Base-by-base conservation (phyloP, 2,797 vertebrate genomes). In the Enteromius fasciolatus region DNA sequence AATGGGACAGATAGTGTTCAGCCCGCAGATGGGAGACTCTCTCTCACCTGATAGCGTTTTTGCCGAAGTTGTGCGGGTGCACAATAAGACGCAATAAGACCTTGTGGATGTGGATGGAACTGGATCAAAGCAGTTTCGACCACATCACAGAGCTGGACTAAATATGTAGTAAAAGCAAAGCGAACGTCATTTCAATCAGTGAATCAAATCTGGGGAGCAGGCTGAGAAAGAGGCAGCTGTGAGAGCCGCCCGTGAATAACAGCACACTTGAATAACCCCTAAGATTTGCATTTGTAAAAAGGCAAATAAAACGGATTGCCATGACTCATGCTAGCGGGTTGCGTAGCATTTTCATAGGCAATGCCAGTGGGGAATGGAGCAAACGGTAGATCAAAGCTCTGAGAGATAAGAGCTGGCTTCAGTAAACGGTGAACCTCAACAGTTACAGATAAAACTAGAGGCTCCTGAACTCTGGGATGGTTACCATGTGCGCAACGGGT, bases 281-380 rank as follows among this genome's bases (percentile, higher is more conserved):
- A 28, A 82, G 48, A 77, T 79, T 84, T 74, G 76, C 64, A 52
- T 86, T 84, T 61, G 76, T 66, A 82, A 78, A 28, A 54, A 63
- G 31, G 64, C 64, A 83, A 69, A 83, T 70, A 61, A 83, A 77
- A 48, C 3, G 6, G 52, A 25, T 28, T 59, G 74, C 70, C 70
- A 81, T 68, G 59, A 78, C 81, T 78, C 75, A 79, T 63, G 28
- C 25, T 73, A 46, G 57, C 20, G 6, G 59, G 18, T 39, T 74
- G 68, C 44, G 39, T 20, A 44, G 73, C 66, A 54, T 54, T 75
- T 36, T 33, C 1, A 39, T 57, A 68, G 18, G 64, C 76, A 41
- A 61, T 52, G 86, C 68, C 68, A 67, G 31, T 31, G 57, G 79
- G 75, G 33, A 78, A 66, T 28, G 41, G 50, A 44, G 70, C n/a